phyloP scores from a whole-genome alignment of 2,797 vertebrate species.

The Bufotes viridis region DNA sequence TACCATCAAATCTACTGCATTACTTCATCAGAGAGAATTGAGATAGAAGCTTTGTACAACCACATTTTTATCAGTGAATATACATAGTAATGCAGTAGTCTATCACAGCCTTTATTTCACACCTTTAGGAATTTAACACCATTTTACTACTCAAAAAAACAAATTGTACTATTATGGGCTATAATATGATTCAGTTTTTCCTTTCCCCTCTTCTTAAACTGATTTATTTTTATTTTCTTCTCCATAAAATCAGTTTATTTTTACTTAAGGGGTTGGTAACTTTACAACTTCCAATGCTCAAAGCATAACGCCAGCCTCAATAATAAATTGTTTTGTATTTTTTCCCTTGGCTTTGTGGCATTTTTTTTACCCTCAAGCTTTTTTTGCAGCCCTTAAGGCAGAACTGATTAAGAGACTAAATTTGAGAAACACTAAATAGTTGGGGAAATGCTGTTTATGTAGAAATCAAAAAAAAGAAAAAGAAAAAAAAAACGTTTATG shows the following conservation, averaged over 20 bases:
- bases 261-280: constrained; percentile 53
- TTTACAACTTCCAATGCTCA: constrained; percentile 53
- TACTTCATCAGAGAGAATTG: neutral
- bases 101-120: constrained; percentile 44
- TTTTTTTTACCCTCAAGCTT: constrained; percentile 27
- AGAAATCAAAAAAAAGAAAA: neutral
- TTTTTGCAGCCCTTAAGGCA: constrained; percentile 33
- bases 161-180: constrained; percentile 52
- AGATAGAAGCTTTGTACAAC: neutral
- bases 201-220: constrained; percentile 49
- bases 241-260: constrained; percentile 56
- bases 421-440: constrained; percentile 50
- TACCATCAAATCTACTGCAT: no score
- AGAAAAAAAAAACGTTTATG: constrained; percentile 7
- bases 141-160: constrained; percentile 50
- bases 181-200: constrained; percentile 58
- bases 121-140: constrained; percentile 55
- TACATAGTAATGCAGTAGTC: constrained; percentile 21
- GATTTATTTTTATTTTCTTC: constrained; percentile 59
- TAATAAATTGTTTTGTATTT: constrained; percentile 51
- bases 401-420: constrained; percentile 42
- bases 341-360: neutral
- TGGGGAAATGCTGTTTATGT: constrained; percentile 41
- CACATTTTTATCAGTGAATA: constrained; percentile 18
- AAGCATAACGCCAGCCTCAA: constrained; percentile 40